Percentiles rank a stretch among this genome's conserved stretches.
Conservation (phyloP, 1,140 invertebrate genomes). For the Andricus grossulariae region DNA sequence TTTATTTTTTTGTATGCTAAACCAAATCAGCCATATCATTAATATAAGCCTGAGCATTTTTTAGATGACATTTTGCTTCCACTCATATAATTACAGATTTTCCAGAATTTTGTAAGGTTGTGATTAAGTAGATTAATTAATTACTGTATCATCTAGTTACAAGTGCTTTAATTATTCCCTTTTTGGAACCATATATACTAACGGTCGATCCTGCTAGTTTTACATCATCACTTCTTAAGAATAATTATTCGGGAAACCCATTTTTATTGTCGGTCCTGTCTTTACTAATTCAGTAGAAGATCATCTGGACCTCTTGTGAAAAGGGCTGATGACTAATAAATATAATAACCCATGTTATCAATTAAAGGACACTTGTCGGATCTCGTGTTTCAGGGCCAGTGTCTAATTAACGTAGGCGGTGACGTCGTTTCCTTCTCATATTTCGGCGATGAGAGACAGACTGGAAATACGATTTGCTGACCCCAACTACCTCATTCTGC, state of each 20-base stretch:
- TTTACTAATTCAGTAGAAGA: background rate
- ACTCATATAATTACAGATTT: no score
- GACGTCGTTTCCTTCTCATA: slow-evolving; percentile 89
- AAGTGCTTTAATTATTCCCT: no score
- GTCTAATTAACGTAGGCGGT: slow-evolving; percentile 95
- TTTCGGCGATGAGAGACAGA: slow-evolving; percentile 69
- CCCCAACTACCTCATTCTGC: slow-evolving; percentile 71
- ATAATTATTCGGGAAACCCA: background rate
- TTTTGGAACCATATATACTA: background rate
- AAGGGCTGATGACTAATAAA: background rate
- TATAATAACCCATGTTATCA: background rate
- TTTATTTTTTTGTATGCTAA: no score
- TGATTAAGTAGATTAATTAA: no score
- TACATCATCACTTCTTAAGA: background rate
- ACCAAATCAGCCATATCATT: no score
- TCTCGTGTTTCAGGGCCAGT: slow-evolving; percentile 84
- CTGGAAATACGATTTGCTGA: slow-evolving; percentile 68
- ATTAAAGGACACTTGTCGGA: slow-evolving; percentile 20
- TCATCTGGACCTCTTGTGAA: background rate
- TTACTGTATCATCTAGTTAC: no score
- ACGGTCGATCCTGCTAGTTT: no score
- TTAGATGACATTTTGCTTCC: no score
- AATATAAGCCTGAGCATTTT: no score
- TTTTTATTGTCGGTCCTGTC: background rate
- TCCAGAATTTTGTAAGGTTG: no score